Evolutionary conservation across 23 tunicate species (phyloP).

Genomic region (Styela clava): DNA sequence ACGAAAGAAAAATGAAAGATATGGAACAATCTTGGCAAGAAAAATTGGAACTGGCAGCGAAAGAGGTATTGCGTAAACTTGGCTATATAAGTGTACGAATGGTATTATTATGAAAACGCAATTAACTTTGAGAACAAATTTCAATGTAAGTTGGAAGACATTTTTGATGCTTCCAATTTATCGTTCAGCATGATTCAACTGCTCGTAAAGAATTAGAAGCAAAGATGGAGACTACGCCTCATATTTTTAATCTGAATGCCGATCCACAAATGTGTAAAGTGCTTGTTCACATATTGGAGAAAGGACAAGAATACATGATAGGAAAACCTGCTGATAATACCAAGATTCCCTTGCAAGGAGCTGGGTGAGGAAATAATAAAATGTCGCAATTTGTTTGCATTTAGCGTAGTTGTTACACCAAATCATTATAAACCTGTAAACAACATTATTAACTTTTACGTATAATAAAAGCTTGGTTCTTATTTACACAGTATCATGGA

Average conservation of each 20-base stretch:
- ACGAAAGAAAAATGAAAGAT: constrained; percentile 68
- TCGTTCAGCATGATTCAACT: constrained; percentile 1
- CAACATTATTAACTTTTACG: too few relatives aligned
- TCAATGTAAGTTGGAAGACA: neutral
- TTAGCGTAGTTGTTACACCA: too few relatives aligned
- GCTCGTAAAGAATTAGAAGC: neutral
- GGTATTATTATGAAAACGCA: too few relatives aligned
- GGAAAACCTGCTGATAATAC: constrained; percentile 16
- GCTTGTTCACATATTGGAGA: constrained; percentile 11
- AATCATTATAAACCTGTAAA: too few relatives aligned
- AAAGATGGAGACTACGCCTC: constrained; percentile 20
- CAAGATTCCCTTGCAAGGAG: constrained; percentile 15
- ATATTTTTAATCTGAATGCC: constrained; percentile 21
- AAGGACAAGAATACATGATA: constrained; percentile 25
- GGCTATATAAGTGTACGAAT: too few relatives aligned
- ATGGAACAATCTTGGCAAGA: constrained; percentile 74
- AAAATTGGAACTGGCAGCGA: constrained; percentile 38
- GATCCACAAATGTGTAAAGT: constrained; percentile 27
- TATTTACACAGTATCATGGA: constrained; percentile 7
- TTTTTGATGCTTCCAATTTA: neutral
- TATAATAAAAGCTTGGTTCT: too few relatives aligned
- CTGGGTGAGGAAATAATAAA: constrained; percentile 13
- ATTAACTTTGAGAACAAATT: neutral
- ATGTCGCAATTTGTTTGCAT: too few relatives aligned
- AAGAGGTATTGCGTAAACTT: constrained; percentile 2